Evolutionary conservation across 2,888 invertebrate species (phyloP), one percentile per base, ranked within the genome.

Genomic region (Notodonta dromedarius): DNA sequence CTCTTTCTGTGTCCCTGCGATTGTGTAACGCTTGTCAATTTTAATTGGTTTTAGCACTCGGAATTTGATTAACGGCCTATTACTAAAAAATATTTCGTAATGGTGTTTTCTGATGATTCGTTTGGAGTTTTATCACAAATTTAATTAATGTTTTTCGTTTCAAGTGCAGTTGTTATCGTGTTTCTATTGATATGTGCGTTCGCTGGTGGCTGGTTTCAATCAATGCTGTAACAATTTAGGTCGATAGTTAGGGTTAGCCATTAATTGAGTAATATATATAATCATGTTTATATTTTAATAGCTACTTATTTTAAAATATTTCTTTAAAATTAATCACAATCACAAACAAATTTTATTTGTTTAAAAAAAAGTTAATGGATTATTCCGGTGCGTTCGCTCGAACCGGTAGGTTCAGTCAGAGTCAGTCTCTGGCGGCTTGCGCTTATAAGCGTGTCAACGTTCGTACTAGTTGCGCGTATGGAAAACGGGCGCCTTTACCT

Each of bases 11-110:
- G 74, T 75, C 72, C 69, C 71, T 40, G 32, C 74, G 75, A 82
- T 86, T 86, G 83, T 79, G 83, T 77, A 86, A 76, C 77, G 75
- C 79, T 76, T 77, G 80, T 87, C 83, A 83, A 75, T 79, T 87
- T 87, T 87, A 89, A 90, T 90, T 89, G 85, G 82, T 83, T 89
- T 86, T 85, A 85, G 84, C 82, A 82, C 78, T 85, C 71, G 59
- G 65, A 71, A 66, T 67, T 76, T 73, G 66, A 74, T 74, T 71
- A 76, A 74, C 65, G 55, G 59, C 61, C 67, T 71, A 71, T 76
- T 71, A 71, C 63, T 67, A 67, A 53, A 66, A 71, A 24, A 67
- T 61, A 52, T 74, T 74, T 74, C 67, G 59, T 65, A 71, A 69
- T 60, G 13, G 24, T 24, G 42, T 66, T 64, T 66, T 51, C 60